A percentile compares a stretch with the other conserved stretches of the same genome.
These are phyloP conservation scores for Sepioteuthis lessoniana DNA, from an alignment of 2,888 invertebrate genomes.

Conservation along the genomic window DNA sequence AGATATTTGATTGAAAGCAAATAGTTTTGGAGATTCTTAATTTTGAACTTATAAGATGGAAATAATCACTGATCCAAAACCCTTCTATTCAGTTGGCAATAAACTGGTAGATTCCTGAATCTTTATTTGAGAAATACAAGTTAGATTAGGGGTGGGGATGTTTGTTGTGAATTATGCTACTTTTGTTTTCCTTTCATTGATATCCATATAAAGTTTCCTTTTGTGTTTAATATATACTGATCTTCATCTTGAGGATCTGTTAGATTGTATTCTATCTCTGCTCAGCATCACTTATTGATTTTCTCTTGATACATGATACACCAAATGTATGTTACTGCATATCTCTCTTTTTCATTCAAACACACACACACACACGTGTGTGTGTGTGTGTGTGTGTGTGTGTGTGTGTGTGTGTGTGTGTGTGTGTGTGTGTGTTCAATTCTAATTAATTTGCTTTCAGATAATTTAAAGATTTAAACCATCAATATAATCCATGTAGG, in stretches of 20 bases:
- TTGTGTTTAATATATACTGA: not conserved
- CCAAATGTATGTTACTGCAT: not conserved
- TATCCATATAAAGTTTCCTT: not conserved
- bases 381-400: too few species aligned
- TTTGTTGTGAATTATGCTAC: not conserved
- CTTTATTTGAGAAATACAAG: not conserved
- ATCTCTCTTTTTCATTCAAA: not conserved
- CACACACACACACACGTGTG: too few species aligned
- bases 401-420: too few species aligned
- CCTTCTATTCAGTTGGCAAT: too few species aligned
- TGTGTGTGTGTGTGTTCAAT: not conserved
- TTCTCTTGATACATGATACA: conserved; percentile 12
- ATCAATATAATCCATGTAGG: conserved; percentile 4
- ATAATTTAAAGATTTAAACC: conserved; percentile 33
- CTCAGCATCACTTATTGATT: not conserved
- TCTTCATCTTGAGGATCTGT: not conserved
- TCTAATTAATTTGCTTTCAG: conserved; percentile 33
- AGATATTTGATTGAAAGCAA: too few species aligned
- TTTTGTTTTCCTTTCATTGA: not conserved
- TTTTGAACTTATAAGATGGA: too few species aligned
- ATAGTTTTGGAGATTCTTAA: too few species aligned
- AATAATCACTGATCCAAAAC: too few species aligned
- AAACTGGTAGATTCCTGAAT: too few species aligned
- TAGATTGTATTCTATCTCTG: too few species aligned
- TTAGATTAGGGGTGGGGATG: not conserved